These are phyloP conservation scores for Myotis vivesi DNA, from an alignment of 2,797 vertebrate genomes.

Conservation along the genomic window DNA sequence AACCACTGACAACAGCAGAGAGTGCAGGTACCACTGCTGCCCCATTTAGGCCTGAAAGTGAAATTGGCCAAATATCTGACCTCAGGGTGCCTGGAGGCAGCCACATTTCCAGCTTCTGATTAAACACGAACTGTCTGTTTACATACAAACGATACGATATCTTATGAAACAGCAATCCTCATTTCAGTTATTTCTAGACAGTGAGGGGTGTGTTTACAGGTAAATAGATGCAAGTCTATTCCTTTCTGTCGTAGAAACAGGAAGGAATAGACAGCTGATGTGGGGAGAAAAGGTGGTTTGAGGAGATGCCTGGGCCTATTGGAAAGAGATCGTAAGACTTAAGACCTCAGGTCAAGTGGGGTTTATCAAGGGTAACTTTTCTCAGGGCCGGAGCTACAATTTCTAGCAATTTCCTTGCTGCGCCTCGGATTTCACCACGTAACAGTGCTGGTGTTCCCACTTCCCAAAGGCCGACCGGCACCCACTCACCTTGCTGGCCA, in stretches of 20 bases:
- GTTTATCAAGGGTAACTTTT: background rate
- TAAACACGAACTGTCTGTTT: background rate
- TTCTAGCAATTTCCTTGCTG: background rate
- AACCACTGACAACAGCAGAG: background rate
- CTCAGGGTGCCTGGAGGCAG: background rate
- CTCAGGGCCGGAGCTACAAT: no score
- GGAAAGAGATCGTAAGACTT: background rate
- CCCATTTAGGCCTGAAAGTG: background rate
- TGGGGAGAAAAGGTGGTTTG: background rate
- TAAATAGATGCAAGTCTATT: background rate
- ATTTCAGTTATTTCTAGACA: background rate
- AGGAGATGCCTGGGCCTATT: background rate
- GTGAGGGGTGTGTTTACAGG: background rate
- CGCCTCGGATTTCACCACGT: background rate
- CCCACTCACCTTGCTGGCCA: conserved; percentile 89
- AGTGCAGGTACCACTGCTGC: background rate
- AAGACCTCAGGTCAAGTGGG: background rate
- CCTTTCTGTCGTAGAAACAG: background rate
- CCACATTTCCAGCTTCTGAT: background rate
- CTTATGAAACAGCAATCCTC: background rate
- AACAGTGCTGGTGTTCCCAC: no score
- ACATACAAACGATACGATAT: background rate
- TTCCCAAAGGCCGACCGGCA: no score
- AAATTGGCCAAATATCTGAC: background rate
- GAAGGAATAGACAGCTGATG: background rate